A percentile compares a stretch with the other conserved stretches of the same genome.
Evolutionary conservation across 2,888 invertebrate genomes (phyloP).

Genomic region (Lycia hirtaria): DNA sequence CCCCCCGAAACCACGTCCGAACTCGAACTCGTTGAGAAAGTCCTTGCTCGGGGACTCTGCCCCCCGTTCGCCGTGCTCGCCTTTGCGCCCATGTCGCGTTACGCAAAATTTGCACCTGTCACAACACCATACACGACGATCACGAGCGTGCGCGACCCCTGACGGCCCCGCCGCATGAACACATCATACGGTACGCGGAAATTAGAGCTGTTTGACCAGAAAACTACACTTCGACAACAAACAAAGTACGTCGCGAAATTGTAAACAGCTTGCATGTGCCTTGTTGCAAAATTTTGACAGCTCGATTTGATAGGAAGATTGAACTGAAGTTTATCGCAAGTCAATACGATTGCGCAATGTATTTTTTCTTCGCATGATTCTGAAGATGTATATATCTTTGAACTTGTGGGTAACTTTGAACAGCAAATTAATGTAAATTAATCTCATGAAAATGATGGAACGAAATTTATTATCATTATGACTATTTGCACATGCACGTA

Average conservation of each 20-base stretch:
- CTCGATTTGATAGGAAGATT: constrained; percentile 47
- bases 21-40: constrained; percentile 91
- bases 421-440: too few species aligned
- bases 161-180: constrained; percentile 75
- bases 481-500: too few species aligned
- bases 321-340: constrained; percentile 53
- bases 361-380: constrained; percentile 43
- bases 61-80: constrained; percentile 92
- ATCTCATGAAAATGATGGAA: too few species aligned
- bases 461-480: too few species aligned
- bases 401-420: too few species aligned
- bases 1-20: constrained; percentile 86
- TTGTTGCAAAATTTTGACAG: constrained; percentile 84
- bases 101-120: constrained; percentile 78
- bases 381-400: too few species aligned
- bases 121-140: constrained; percentile 63
- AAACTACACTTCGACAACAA: constrained; percentile 67
- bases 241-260: constrained; percentile 72
- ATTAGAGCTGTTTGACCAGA: constrained; percentile 50
- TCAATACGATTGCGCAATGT: constrained; percentile 40
- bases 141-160: constrained; percentile 76
- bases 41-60: constrained; percentile 90
- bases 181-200: constrained; percentile 77
- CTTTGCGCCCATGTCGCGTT: constrained; percentile 92
- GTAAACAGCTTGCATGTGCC: constrained; percentile 83